Conservation (phyloP, 1,140 invertebrate species). For the Vollenhovia emeryi region DNA sequence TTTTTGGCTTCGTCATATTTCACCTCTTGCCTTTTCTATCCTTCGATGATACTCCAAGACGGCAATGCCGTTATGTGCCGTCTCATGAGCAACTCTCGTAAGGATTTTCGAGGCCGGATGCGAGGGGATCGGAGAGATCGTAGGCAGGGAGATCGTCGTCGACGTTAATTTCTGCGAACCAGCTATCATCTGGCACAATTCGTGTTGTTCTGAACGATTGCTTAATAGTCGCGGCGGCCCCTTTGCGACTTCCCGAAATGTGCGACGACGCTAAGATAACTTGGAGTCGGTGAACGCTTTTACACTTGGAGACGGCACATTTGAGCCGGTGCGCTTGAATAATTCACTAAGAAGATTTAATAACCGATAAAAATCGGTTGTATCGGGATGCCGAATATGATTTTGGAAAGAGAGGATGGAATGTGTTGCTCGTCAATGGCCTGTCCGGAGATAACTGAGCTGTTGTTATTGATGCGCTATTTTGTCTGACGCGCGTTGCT, state of each 20-base stretch:
- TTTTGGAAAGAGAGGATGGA: constrained; percentile 23
- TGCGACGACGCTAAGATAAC: background rate
- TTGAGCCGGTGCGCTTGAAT: constrained; percentile 6
- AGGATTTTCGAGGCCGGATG: background rate
- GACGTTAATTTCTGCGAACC: background rate
- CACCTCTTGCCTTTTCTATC: background rate
- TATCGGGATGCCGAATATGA: constrained; percentile 57
- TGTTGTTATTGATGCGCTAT: constrained; percentile 37
- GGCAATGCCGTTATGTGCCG: background rate
- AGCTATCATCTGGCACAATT: constrained; percentile 12
- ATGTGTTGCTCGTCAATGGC: background rate
- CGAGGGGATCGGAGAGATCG: background rate
- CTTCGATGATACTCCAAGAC: background rate
- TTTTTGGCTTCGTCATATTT: constrained; percentile 77
- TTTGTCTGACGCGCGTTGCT: constrained; percentile 31
- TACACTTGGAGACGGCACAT: constrained; percentile 16
- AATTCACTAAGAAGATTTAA: constrained; percentile 52
- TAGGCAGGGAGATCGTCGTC: background rate
- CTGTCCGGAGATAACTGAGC: constrained; percentile 42
- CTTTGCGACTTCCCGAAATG: constrained; percentile 22
- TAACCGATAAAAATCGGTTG: constrained; percentile 54
- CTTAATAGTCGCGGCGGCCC: background rate
- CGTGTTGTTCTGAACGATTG: background rate
- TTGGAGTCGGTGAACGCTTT: background rate
- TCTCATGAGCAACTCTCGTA: constrained; percentile 20